Base-by-base conservation (phyloP, 37 sponge, comb jelly and placozoan species). In the Mnemiopsis leidyi region DNA sequence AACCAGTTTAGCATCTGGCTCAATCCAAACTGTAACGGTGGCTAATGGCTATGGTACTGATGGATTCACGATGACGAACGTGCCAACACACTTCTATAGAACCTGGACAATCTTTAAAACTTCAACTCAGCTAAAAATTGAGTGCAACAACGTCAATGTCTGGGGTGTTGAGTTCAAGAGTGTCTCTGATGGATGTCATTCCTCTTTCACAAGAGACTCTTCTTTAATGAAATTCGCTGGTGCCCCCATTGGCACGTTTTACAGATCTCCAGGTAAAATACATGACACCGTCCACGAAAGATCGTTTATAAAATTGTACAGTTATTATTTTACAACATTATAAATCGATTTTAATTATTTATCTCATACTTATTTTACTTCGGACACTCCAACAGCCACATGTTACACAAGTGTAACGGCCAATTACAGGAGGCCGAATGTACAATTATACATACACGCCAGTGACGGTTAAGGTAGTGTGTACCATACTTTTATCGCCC, bases 191-290 rank as follows among this genome's bases (percentile, higher is more conserved):
- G n/a, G 2, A 25, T 69, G 73, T 69, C 73, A 69, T 25, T 16
- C 29, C 2, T 16, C 73, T 25, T 25, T 69, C n/a, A 69, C 73
- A 1, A 21, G 73, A 28, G 24, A 69, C n/a, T 48, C 61, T 18
- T 48, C 61, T 48, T 48, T 18, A 18, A 5, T 48, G 5, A 48
- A 48, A 13, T 48, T 48, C 61, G 61, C 5, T 5, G 13, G 61
- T 48, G 61, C n/a, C n/a, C n/a, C n/a, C n/a, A n/a, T n/a, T n/a
- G n/a, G n/a, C n/a, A n/a, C 21, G 24, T 69, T 69, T 25, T 69
- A 69, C 73, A 69, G n/a, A 69, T 3, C 73, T n/a, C n/a, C 73
- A 69, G 73, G 73, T 69, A 25, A 69, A 69, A 25, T 69, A 48
- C 5, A 48, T 18, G n/a, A n/a, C n/a, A n/a, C n/a, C n/a, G n/a